Base-by-base conservation (phyloP, 2,888 invertebrate species). In the Dynastes grantii region DNA sequence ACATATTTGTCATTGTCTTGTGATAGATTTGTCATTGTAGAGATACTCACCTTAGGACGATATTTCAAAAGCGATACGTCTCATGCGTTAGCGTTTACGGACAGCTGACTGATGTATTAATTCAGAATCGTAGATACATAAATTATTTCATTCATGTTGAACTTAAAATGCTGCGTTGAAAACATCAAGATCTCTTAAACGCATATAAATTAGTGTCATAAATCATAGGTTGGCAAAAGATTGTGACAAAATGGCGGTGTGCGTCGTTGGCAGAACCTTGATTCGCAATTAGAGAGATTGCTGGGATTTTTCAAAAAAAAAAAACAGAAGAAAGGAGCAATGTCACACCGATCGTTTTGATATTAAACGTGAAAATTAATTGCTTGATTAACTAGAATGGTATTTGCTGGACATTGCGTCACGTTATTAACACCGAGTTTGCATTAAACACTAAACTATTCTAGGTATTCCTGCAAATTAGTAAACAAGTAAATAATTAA, bases 21-120 rank as follows among this genome's bases (percentile, higher is more conserved):
- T 73, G 73, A 73, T 58, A 73, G 51, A 73, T 73, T 73, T 73
- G 58, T 73, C 73, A 73, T 73, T 73, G 73, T 61, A 22, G 9
- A 45, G 73, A 27, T 58, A 73, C 27, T 58, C 58, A 58, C 58
- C 58, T 58, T 40, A 53, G 58, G 73, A 73, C 58, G 51, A 73
- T 61, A 61, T 73, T 73, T 73, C 73, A 58, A 58, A 58, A 73
- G 37, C 37, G 27, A 71, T 71, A 71, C 58, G 8, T 71, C 32
- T 67, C 65, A 45, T 67, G 40, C 9, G 32, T 49, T 67, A 45
- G 45, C 45, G 58, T 58, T 4, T 49, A 45, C 4, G 37, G 73
- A 73, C 73, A 61, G 58, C 58, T 58, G 29, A 40, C 40, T 73
- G 73, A 73, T 73, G 73, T 73, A 73, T 73, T 58, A 73, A 73